These are phyloP conservation scores for Pristionchus arcanus DNA, from an alignment of 2,888 invertebrate genomes.

Conservation along the genomic window DNA sequence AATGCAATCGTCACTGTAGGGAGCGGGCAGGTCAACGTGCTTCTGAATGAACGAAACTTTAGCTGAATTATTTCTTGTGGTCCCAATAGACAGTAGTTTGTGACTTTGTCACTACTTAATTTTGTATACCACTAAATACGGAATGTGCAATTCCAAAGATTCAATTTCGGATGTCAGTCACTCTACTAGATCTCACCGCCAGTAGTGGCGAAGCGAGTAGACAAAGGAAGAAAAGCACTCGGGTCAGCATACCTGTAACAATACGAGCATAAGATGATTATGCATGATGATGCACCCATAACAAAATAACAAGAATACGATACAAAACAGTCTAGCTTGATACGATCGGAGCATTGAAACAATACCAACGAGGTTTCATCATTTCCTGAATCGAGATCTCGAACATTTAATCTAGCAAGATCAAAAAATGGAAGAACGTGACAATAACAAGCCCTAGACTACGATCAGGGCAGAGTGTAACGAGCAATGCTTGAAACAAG, in stretches of 20 bases:
- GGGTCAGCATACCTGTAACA: slow-evolving; percentile 17
- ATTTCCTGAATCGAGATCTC: too few species aligned
- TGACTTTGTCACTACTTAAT: too few species aligned
- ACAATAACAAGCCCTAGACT: too few species aligned
- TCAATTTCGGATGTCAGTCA: neutral
- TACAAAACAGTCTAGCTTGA: neutral
- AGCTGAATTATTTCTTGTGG: too few species aligned
- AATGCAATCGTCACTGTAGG: slow-evolving; percentile 73
- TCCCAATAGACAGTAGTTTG: too few species aligned
- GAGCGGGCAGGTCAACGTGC: slow-evolving; percentile 72
- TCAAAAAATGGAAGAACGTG: too few species aligned
- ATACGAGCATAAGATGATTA: neutral
- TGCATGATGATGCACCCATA: neutral
- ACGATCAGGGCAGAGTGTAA: too few species aligned
- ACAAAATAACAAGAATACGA: too few species aligned
- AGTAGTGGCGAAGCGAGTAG: neutral
- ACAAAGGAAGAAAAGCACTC: slow-evolving; percentile 7
- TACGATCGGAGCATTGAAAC: neutral
- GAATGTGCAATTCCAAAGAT: too few species aligned
- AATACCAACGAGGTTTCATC: neutral
- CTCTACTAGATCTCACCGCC: neutral
- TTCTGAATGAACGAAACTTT: neutral
- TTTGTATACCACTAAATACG: too few species aligned
- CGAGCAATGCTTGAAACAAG: too few species aligned
- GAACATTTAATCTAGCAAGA: too few species aligned